phyloP scores from a whole-genome alignment of 2,797 vertebrate genomes.

The Sarcophilus harrisii region DNA sequence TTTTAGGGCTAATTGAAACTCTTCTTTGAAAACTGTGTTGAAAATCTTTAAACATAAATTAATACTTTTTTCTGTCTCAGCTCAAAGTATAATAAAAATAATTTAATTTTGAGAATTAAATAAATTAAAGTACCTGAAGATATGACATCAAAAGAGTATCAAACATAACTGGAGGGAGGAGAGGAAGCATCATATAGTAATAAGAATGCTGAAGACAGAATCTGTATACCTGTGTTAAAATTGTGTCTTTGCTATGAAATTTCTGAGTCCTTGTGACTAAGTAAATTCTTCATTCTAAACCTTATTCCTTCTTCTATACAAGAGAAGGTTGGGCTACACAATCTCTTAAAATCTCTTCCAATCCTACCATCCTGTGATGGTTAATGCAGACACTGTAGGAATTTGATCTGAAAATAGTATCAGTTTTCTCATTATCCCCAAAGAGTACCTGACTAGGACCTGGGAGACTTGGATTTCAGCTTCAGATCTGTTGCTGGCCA shows the following conservation, averaged over 20 bases:
- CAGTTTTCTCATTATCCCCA: not conserved
- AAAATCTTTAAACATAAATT: not conserved
- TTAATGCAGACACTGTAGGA: not conserved
- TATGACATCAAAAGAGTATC: not conserved
- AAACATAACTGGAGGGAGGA: accelerated
- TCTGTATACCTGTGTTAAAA: not conserved
- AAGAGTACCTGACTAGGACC: not conserved
- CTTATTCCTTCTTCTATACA: not conserved
- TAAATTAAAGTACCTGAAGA: accelerated
- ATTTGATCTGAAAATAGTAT: not conserved
- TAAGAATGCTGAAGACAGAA: not conserved
- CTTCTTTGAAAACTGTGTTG: not conserved
- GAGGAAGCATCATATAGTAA: not conserved
- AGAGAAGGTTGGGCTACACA: not conserved
- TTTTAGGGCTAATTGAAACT: not conserved
- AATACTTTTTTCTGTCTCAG: not conserved
- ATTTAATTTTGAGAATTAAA: not conserved
- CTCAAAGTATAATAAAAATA: accelerated
- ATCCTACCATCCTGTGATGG: not conserved
- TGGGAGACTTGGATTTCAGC: not conserved
- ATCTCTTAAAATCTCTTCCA: not conserved
- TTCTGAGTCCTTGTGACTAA: not conserved
- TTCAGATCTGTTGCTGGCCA: not conserved
- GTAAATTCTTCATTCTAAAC: not conserved
- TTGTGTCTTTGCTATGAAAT: not conserved